Evolutionary conservation across 2,888 invertebrate genomes (phyloP).

Genomic region (Phorcus lineatus): DNA sequence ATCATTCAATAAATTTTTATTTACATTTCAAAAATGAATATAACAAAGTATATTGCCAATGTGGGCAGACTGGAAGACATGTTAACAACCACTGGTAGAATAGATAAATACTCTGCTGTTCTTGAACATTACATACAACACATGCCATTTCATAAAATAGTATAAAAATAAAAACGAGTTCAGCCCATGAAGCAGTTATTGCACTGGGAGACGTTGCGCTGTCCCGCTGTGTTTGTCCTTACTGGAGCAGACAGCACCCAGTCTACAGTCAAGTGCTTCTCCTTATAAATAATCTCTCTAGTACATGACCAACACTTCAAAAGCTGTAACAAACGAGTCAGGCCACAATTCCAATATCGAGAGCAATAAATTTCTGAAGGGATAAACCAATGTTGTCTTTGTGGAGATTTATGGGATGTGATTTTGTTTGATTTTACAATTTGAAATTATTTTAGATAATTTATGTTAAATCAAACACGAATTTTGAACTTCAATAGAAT

Average conservation of each 20-base stretch:
- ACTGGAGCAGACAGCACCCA: neutral
- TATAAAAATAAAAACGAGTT: slow-evolving; percentile 7
- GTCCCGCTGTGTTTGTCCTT: neutral
- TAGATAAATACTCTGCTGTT: slow-evolving; percentile 5
- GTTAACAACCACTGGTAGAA: neutral
- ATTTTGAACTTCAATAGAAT: too few relatives aligned
- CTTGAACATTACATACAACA: neutral
- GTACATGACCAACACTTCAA: neutral
- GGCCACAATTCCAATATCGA: neutral
- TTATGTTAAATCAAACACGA: too few relatives aligned
- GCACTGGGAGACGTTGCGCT: neutral
- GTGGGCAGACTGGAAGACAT: slow-evolving; percentile 2
- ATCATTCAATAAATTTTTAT: neutral
- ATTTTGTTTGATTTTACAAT: too few relatives aligned
- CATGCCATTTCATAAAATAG: slow-evolving; percentile 9
- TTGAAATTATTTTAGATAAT: too few relatives aligned
- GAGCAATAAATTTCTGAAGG: neutral
- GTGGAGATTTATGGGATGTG: too few relatives aligned
- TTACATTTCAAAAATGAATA: slow-evolving; percentile 19
- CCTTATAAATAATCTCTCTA: neutral
- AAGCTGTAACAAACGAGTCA: neutral
- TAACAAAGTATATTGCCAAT: slow-evolving; percentile 5
- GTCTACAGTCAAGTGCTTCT: too few relatives aligned
- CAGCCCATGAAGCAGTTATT: neutral
- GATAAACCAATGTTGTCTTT: neutral